A percentile compares a stretch with the other conserved stretches of the same genome.
Evolutionary conservation across 2,113 vertebrate species (phyloP).

Genomic region (Neodontobutis hainanensis): DNA sequence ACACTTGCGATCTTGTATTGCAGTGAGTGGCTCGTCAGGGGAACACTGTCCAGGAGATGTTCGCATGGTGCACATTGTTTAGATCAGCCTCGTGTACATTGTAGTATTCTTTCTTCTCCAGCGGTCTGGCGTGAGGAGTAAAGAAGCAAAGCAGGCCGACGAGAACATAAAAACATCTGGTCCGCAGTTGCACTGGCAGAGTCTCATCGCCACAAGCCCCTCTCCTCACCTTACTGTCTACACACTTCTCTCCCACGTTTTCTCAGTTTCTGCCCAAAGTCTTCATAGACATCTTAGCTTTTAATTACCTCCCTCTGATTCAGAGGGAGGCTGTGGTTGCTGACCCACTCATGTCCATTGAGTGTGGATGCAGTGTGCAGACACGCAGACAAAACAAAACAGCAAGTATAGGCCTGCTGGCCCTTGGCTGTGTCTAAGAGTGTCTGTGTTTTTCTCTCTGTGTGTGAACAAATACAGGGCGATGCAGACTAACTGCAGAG

Average conservation of each 20-base stretch:
- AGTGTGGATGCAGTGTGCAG: slow-evolving; percentile 51
- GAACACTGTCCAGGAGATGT: slow-evolving; percentile 51
- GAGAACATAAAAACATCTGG: slow-evolving; percentile 78
- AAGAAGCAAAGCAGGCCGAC: slow-evolving; percentile 48
- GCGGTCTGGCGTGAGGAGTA: slow-evolving; percentile 57
- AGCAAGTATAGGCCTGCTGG: slow-evolving; percentile 62
- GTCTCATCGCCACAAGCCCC: slow-evolving; percentile 64
- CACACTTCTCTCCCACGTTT: slow-evolving; percentile 34
- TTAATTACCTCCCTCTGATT: slow-evolving; percentile 74
- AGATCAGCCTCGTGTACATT: slow-evolving; percentile 39
- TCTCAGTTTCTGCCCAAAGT: slow-evolving; percentile 46
- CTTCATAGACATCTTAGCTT: slow-evolving; percentile 73
- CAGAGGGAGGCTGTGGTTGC: slow-evolving; percentile 66
- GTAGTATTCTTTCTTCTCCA: slow-evolving; percentile 46
- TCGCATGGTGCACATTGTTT: slow-evolving; percentile 56
- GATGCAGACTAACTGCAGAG: slow-evolving; percentile 44
- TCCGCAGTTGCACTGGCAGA: slow-evolving; percentile 75
- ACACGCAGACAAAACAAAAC: slow-evolving; percentile 76
- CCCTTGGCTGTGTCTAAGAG: slow-evolving; percentile 35
- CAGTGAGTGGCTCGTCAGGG: slow-evolving; percentile 30
- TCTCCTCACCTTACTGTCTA: slow-evolving; percentile 39
- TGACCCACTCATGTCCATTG: slow-evolving; percentile 70
- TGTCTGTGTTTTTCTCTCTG: slow-evolving; percentile 33
- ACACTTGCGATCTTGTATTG: slow-evolving; percentile 42
- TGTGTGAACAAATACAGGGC: slow-evolving; percentile 63